These are phyloP conservation scores for Dendrolimus houi DNA, from an alignment of 2,888 invertebrate species.

Conservation along the genomic window DNA sequence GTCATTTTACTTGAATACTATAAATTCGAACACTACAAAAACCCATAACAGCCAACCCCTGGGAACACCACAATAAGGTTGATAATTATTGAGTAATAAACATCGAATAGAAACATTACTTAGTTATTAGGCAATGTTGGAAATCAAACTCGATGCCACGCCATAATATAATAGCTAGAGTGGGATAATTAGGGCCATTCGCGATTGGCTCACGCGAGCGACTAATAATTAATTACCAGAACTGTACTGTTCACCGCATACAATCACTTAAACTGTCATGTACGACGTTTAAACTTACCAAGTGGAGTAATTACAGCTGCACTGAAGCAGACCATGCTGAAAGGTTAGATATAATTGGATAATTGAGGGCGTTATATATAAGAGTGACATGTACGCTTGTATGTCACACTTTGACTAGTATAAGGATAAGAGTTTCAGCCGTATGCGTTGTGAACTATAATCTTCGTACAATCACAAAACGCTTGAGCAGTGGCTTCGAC, in stretches of 20 bases:
- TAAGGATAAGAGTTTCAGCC: no score
- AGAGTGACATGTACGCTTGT: conserved; percentile 53
- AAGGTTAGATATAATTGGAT: conserved; percentile 76
- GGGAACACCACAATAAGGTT: conserved; percentile 6
- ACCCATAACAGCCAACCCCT: background rate
- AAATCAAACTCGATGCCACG: conserved; percentile 29
- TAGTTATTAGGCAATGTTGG: conserved; percentile 13
- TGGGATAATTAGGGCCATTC: conserved; percentile 46
- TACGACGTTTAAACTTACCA: conserved; percentile 57
- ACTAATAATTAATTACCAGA: conserved; percentile 69
- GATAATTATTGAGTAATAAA: conserved; percentile 9
- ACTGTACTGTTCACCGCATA: conserved; percentile 46
- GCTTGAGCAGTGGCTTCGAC: no score
- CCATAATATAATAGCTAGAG: conserved; percentile 34
- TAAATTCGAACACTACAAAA: background rate
- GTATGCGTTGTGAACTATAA: no score
- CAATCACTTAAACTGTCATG: conserved; percentile 73
- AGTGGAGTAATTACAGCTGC: conserved; percentile 49
- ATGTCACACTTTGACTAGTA: conserved; percentile 26
- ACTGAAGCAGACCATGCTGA: conserved; percentile 52
- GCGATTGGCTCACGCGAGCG: conserved; percentile 57
- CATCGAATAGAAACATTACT: conserved; percentile 9
- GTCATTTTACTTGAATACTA: no score
- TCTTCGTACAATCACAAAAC: no score
- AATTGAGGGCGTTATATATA: conserved; percentile 56